phyloP scores from a whole-genome alignment of 37 sponge, comb jelly and placozoan genomes.

The Petrosia ficiformis region DNA sequence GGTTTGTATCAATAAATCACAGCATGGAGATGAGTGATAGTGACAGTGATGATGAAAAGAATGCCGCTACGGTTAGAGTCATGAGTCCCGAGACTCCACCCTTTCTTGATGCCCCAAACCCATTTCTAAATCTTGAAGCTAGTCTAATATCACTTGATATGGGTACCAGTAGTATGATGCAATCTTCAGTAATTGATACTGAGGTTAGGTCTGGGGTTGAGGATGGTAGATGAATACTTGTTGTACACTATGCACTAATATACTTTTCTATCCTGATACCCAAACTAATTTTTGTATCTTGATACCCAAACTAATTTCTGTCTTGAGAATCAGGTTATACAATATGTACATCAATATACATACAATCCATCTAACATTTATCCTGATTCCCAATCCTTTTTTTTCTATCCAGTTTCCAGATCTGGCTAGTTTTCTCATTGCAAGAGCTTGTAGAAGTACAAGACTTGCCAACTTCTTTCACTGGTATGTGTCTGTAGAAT shows the following conservation, averaged over 20 bases:
- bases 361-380: too few relatives aligned
- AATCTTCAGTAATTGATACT: slow-evolving; percentile 14
- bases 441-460: slow-evolving; percentile 73
- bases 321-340: too few relatives aligned
- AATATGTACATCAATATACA: neutral
- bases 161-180: slow-evolving; percentile 22
- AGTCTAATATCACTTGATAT: slow-evolving; percentile 21
- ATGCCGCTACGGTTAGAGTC: neutral
- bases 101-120: neutral
- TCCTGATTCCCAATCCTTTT: too few relatives aligned
- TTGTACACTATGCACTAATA: too few relatives aligned
- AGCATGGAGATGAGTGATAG: slow-evolving; percentile 20
- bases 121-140: neutral
- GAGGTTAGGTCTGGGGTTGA: slow-evolving; percentile 25
- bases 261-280: too few relatives aligned
- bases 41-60: slow-evolving; percentile 41
- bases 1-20: neutral
- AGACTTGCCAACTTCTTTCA: slow-evolving; percentile 73
- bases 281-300: too few relatives aligned
- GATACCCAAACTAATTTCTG: too few relatives aligned
- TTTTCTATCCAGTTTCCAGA: slow-evolving; percentile 36
- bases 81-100: neutral
- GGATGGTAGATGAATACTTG: neutral
- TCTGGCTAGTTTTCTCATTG: slow-evolving; percentile 58
- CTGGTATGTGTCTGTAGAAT: slow-evolving; percentile 94